Evolutionary conservation across 2,113 vertebrate genomes (phyloP).

Genomic region (Cariama cristata): DNA sequence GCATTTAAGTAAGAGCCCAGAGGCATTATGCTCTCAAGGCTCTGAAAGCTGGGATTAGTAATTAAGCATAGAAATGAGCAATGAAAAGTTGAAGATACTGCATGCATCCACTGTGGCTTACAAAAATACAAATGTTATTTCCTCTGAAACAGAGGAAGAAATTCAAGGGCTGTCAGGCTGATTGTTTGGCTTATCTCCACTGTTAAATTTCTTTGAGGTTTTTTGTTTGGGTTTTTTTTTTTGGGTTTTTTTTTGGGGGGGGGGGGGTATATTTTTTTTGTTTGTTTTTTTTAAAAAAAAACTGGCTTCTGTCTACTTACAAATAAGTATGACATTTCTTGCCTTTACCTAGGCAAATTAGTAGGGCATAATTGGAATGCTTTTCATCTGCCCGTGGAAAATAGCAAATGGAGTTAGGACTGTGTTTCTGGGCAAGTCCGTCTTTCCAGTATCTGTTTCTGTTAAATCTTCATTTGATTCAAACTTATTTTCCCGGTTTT

Average conservation of each 20-base stretch:
- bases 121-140: neutral
- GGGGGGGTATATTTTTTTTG: no score
- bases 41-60: neutral
- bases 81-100: neutral
- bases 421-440: neutral
- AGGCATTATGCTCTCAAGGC: neutral
- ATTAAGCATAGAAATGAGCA: neutral
- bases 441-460: neutral
- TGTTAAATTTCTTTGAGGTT: neutral
- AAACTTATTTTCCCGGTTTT: slow-evolving; percentile 31
- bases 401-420: neutral
- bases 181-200: neutral
- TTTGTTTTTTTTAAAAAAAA: neutral
- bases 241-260: neutral
- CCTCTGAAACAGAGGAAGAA: neutral
- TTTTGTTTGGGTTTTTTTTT: no score
- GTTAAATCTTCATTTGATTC: neutral
- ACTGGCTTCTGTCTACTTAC: neutral
- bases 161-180: rapidly evolving
- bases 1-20: neutral
- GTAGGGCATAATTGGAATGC: neutral
- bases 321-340: neutral
- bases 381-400: neutral
- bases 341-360: neutral
- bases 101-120: neutral